Evolutionary conservation across 30 jellyfish, hydroid and myxozoan genomes (phyloP), one percentile per base, ranked within the genome.

Genomic region (Rhopilema esculentum): DNA sequence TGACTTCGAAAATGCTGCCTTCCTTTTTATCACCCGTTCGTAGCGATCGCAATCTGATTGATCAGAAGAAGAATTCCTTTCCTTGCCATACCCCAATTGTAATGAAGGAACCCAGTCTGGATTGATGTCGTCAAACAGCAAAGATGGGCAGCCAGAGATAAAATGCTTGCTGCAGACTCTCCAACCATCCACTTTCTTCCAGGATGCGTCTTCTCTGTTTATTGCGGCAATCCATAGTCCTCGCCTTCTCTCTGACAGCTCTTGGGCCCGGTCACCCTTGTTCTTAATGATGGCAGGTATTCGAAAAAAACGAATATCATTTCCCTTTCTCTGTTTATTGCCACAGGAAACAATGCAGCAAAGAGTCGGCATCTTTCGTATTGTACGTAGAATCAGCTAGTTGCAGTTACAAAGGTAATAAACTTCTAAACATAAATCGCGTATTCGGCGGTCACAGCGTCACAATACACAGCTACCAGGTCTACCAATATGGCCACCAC

Each of bases 21-120:
- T n/a, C n/a, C n/a, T n/a, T n/a, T n/a, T n/a, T n/a, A n/a, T n/a
- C n/a, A n/a, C n/a, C n/a, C n/a, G n/a, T n/a, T n/a, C n/a, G n/a
- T n/a, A n/a, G n/a, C n/a, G n/a, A n/a, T n/a, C n/a, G n/a, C n/a
- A n/a, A n/a, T n/a, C n/a, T n/a, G n/a, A n/a, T n/a, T n/a, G n/a
- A n/a, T n/a, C n/a, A n/a, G n/a, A n/a, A n/a, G n/a, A n/a, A n/a
- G n/a, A n/a, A n/a, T n/a, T n/a, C 27, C 77, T 27, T 20, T 9
- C 24, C 77, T 30, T 72, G 30, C 40, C 84, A 77, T 77, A 77
- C 1, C 88, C 88, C 88, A 77, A 32, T 17, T 50, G 24, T 53
- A 26, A 27, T 2, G 88, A 48, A 19, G 88, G 88, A 50, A 28
- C 80, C 88, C 88, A 77, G 88, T 77, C 88, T 15, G 75, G 88